Conservation (phyloP, 2,888 invertebrate species). For the Agrochola macilenta region DNA sequence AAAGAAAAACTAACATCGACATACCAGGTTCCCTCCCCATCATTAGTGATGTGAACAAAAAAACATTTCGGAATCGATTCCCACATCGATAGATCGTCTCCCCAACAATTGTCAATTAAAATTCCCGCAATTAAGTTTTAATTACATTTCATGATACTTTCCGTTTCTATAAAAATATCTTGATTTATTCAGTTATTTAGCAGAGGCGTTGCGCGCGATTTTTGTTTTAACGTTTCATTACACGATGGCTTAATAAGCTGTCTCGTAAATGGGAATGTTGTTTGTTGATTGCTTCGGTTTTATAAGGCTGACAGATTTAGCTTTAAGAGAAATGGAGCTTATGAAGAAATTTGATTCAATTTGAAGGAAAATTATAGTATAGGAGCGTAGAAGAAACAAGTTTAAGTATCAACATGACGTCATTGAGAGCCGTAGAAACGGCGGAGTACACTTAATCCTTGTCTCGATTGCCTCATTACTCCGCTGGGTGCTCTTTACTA, state of each 20-base stretch:
- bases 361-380: constrained; percentile 21
- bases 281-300: constrained; percentile 46
- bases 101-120: constrained; percentile 81
- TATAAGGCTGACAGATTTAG: constrained; percentile 44
- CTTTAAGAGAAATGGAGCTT: constrained; percentile 34
- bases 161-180: constrained; percentile 76
- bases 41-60: constrained; percentile 64
- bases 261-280: constrained; percentile 49
- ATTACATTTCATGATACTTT: constrained; percentile 78
- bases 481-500: constrained; percentile 41
- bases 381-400: constrained; percentile 33
- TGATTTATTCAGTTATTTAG: constrained; percentile 73
- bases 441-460: constrained; percentile 42
- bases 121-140: constrained; percentile 81
- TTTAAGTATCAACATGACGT: constrained; percentile 38
- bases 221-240: constrained; percentile 70
- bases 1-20: constrained; percentile 41
- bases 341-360: constrained; percentile 31
- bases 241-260: constrained; percentile 59
- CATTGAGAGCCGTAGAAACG: constrained; percentile 39
- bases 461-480: constrained; percentile 64
- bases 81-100: constrained; percentile 73
- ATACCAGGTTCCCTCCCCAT: constrained; percentile 58
- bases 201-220: constrained; percentile 65
- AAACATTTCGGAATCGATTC: constrained; percentile 70